Percentiles rank a stretch among this genome's conserved stretches.
phyloP scores from a whole-genome alignment of 2,888 invertebrate genomes.

The Mechanitis mazaeus region DNA sequence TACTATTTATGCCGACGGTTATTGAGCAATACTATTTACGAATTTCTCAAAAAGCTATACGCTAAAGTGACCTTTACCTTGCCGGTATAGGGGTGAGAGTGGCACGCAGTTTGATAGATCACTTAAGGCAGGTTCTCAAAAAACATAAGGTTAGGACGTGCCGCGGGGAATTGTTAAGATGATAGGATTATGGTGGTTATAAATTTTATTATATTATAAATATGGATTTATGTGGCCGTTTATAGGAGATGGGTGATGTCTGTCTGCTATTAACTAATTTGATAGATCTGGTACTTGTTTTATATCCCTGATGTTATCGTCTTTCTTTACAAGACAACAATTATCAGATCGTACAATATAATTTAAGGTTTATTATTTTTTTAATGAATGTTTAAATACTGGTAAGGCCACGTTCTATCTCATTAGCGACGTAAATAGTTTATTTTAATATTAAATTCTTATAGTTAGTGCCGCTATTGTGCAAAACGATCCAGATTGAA shows the following conservation, averaged over 20 bases:
- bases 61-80: constrained; percentile 40
- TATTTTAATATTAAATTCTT: too few species aligned
- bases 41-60: constrained; percentile 38
- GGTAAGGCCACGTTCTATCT: too few species aligned
- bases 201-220: constrained; percentile 73
- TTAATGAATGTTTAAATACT: too few species aligned
- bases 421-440: too few species aligned
- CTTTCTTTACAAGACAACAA: background rate
- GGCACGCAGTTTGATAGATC: constrained; percentile 19
- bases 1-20: constrained; percentile 75
- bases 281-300: constrained; percentile 10
- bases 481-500: constrained; percentile 4
- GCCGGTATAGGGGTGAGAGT: constrained; percentile 35
- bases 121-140: constrained; percentile 48
- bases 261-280: constrained; percentile 17
- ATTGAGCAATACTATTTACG: constrained; percentile 72
- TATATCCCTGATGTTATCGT: background rate
- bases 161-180: constrained; percentile 68
- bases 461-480: too few species aligned
- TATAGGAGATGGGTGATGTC: constrained; percentile 35
- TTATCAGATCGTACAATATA: background rate
- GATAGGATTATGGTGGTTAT: constrained; percentile 58
- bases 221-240: constrained; percentile 59
- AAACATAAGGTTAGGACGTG: constrained; percentile 56
- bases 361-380: too few species aligned